Evolutionary conservation across 2,888 invertebrate species (phyloP).

Genomic region (Sesamia inferens): DNA sequence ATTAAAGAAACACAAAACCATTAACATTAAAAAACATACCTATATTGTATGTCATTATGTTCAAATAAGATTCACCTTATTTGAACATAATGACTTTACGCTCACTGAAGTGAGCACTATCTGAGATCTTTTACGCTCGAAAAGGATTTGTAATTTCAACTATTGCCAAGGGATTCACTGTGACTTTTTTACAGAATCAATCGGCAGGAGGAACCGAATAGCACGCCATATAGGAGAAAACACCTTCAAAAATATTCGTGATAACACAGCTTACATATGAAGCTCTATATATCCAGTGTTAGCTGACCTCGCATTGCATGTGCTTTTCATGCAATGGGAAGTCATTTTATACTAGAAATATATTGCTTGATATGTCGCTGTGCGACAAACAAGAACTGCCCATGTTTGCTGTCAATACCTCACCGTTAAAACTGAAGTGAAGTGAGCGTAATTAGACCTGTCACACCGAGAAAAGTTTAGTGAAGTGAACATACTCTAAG

Average conservation of each 20-base stretch:
- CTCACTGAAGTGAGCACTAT: no score
- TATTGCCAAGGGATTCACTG: no score
- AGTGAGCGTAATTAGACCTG: neutral
- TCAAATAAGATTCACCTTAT: no score
- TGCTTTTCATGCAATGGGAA: neutral
- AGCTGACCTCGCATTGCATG: neutral
- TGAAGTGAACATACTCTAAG: no score
- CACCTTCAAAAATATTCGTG: neutral
- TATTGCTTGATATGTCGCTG: neutral
- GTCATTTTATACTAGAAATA: neutral
- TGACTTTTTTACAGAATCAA: no score
- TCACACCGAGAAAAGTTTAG: no score
- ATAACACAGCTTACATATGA: neutral
- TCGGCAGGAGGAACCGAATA: neutral
- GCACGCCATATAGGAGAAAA: neutral
- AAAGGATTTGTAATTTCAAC: no score
- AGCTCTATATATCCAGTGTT: neutral
- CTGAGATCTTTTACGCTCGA: no score
- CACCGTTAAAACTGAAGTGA: neutral
- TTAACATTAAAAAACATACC: neutral
- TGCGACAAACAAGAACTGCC: neutral
- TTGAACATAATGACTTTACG: no score
- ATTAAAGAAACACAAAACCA: neutral
- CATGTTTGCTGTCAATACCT: neutral
- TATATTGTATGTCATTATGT: no score